phyloP scores from a whole-genome alignment of 1,140 invertebrate species.

The Drosophila tani region DNA sequence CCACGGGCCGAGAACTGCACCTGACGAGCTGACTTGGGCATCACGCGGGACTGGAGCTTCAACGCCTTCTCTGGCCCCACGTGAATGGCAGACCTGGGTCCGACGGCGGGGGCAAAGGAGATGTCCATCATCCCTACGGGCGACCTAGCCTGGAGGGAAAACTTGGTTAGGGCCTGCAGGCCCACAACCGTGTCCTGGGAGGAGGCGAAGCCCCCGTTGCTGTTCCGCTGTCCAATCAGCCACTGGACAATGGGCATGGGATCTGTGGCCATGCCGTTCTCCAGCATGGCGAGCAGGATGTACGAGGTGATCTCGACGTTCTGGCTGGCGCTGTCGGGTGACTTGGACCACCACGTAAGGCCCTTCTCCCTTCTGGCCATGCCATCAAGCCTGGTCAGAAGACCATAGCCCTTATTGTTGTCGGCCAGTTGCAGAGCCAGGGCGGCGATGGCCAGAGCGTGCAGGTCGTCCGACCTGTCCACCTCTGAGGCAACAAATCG shows the following conservation, averaged over 20 bases:
- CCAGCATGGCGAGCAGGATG: constrained; percentile 88
- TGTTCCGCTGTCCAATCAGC: constrained; percentile 91
- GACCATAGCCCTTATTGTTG: constrained; percentile 84
- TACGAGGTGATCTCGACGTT: constrained; percentile 93
- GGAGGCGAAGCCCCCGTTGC: constrained; percentile 91
- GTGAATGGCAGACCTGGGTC: constrained; percentile 65
- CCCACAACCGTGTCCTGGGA: constrained; percentile 90
- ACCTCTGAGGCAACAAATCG: constrained; percentile 92
- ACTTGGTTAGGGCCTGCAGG: constrained; percentile 88
- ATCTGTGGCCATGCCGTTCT: constrained; percentile 86
- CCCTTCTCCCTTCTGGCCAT: constrained; percentile 51
- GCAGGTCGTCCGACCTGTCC: constrained; percentile 89
- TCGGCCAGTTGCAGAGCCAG: constrained; percentile 91
- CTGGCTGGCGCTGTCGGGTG: constrained; percentile 85
- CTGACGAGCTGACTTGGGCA: constrained; percentile 41
- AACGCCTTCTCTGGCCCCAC: constrained; percentile 84
- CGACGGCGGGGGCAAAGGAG: constrained; percentile 12
- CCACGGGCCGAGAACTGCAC: constrained; percentile 89
- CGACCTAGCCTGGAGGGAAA: constrained; percentile 82
- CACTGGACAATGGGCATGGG: constrained; percentile 88
- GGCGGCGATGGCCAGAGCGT: constrained; percentile 90
- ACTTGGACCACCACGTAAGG: constrained; percentile 74
- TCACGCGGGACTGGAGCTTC: constrained; percentile 82
- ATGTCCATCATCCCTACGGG: constrained; percentile 50
- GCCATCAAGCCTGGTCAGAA: constrained; percentile 48